Percentiles rank a stretch among this genome's conserved stretches.
These are phyloP conservation scores for Drosophila lutescens DNA, from an alignment of 2,888 invertebrate genomes.

Conservation along the genomic window DNA sequence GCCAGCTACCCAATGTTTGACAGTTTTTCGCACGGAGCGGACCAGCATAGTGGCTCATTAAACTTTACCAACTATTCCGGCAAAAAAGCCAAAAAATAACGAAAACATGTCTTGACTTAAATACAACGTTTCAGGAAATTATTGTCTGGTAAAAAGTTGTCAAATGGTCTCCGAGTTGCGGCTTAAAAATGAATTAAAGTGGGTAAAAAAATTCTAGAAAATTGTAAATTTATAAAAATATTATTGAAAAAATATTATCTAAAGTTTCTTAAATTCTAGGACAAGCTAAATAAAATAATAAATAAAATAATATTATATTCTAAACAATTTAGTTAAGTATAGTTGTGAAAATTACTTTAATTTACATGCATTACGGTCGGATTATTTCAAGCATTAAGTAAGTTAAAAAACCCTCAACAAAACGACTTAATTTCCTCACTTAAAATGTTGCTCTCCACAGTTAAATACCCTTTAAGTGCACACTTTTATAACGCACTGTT, in stretches of 20 bases:
- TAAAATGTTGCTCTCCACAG: conserved; percentile 14
- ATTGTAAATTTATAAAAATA: too few species aligned
- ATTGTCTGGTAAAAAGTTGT: neutral
- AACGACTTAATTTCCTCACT: neutral
- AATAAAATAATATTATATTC: too few species aligned
- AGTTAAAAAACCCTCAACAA: neutral
- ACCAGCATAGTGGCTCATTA: conserved; percentile 28
- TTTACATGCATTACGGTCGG: too few species aligned
- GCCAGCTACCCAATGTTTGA: conserved; percentile 30
- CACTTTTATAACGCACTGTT: conserved; percentile 30
- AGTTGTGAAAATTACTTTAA: too few species aligned
- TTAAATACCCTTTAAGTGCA: conserved; percentile 25
- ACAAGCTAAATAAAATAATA: too few species aligned
- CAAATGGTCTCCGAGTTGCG: neutral
- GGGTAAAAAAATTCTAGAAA: too few species aligned
- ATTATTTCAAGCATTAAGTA: neutral
- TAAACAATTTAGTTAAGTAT: too few species aligned
- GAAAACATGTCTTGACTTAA: conserved; percentile 9
- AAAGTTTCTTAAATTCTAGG: too few species aligned
- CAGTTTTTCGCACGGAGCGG: conserved; percentile 41
- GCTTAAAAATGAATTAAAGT: too few species aligned
- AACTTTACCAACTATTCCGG: conserved; percentile 20
- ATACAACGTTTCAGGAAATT: neutral
- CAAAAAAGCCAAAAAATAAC: conserved; percentile 6
- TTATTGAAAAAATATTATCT: too few species aligned